phyloP scores from a whole-genome alignment of 2,888 invertebrate species.

The Amiota communis region DNA sequence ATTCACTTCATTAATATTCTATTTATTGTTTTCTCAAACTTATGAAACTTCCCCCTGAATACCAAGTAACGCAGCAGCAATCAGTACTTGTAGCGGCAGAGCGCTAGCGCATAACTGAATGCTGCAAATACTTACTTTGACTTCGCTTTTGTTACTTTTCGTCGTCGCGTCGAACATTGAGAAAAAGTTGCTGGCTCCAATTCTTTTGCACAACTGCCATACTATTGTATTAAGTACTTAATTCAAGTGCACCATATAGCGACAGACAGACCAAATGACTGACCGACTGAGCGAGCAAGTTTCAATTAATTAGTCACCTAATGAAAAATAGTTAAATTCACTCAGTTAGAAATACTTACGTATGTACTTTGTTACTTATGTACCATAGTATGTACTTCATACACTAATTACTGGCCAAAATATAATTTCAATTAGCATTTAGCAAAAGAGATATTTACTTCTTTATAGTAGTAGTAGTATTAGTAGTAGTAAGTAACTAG shows the following conservation, averaged over 20 bases:
- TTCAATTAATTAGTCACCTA: conserved; percentile 10
- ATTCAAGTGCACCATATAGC: neutral
- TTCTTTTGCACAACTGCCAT: neutral
- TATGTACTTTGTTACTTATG: no score
- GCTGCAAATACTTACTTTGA: no score
- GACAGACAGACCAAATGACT: no score
- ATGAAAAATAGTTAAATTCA: conserved; percentile 1
- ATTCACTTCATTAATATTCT: no score
- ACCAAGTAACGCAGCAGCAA: conserved; percentile 26
- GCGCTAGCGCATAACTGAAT: no score
- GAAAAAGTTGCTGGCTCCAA: conserved; percentile 11
- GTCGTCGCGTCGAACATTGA: conserved; percentile 29
- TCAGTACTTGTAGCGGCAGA: no score
- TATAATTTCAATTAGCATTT: no score
- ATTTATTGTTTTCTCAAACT: neutral
- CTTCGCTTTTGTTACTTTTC: no score
- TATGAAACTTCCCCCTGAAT: neutral
- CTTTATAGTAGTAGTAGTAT: no score
- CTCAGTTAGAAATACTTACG: neutral
- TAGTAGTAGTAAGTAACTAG: no score
- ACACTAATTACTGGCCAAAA: neutral
- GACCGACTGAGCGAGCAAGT: neutral
- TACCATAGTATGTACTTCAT: neutral
- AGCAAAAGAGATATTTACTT: no score
- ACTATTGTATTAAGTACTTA: neutral